Evolutionary conservation across 2,888 invertebrate species (phyloP).

Genomic region (Tenodera sinensis): DNA sequence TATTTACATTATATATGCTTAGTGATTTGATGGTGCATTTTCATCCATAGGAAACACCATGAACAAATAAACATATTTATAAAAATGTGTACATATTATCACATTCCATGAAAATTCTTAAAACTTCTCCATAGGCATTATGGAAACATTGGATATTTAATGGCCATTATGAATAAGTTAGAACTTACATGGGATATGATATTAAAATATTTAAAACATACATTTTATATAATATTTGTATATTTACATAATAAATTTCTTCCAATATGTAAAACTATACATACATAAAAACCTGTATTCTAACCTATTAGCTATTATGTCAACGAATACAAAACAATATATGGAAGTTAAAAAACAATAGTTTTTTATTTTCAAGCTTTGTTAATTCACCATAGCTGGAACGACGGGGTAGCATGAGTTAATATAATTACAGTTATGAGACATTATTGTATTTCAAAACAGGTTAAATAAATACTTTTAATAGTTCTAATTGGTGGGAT

Average conservation of each 20-base stretch:
- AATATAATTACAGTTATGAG: neutral
- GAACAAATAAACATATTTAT: neutral
- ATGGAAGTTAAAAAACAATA: neutral
- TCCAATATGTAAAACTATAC: neutral
- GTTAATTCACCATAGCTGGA: neutral
- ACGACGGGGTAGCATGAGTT: neutral
- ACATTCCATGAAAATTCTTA: neutral
- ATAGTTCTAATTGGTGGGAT: neutral
- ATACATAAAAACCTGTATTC: neutral
- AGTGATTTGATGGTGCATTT: neutral
- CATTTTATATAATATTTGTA: neutral
- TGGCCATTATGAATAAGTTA: neutral
- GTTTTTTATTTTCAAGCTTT: neutral
- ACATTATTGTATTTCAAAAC: neutral
- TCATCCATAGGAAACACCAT: neutral
- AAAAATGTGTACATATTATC: neutral
- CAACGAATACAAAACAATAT: neutral
- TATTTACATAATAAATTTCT: neutral
- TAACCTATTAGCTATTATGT: neutral
- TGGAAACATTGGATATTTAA: neutral
- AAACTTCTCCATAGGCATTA: neutral
- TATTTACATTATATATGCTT: neutral
- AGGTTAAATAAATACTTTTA: neutral
- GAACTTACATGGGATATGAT: neutral
- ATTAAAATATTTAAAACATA: neutral